Evolutionary conservation across 53 echinoderm and acorn worm genomes (phyloP).

Genomic region (Echinometra lucunter): DNA sequence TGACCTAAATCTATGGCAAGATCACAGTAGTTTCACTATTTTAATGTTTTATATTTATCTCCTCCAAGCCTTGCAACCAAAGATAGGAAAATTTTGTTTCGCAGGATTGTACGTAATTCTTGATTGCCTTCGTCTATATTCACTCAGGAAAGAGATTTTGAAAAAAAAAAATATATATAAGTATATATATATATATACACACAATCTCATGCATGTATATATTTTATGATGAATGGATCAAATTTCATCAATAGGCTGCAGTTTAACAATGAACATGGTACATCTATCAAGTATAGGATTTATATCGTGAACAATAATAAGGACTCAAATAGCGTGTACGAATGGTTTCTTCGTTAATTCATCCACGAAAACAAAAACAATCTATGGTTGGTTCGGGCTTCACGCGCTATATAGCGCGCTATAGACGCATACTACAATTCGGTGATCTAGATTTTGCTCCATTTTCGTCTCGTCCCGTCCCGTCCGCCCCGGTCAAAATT

Average conservation of each 20-base stretch:
- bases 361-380: background rate
- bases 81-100: too few species aligned
- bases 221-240: too few species aligned
- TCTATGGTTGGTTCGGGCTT: background rate
- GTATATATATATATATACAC: too few species aligned
- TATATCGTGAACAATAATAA: background rate
- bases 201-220: too few species aligned
- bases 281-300: too few species aligned
- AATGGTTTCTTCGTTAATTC: background rate
- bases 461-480: conserved; percentile 20
- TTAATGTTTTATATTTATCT: background rate
- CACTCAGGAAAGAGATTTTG: too few species aligned
- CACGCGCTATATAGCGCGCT: background rate
- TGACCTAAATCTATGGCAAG: background rate
- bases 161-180: too few species aligned
- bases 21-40: background rate
- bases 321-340: background rate
- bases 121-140: too few species aligned
- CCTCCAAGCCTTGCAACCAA: too few species aligned
- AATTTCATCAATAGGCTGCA: too few species aligned
- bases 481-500: conserved; percentile 52
- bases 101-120: too few species aligned
- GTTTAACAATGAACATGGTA: too few species aligned
- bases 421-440: background rate
- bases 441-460: conserved; percentile 49